phyloP scores from a whole-genome alignment of 53 echinoderm and acorn worm species.

The Holothuria leucospilota region DNA sequence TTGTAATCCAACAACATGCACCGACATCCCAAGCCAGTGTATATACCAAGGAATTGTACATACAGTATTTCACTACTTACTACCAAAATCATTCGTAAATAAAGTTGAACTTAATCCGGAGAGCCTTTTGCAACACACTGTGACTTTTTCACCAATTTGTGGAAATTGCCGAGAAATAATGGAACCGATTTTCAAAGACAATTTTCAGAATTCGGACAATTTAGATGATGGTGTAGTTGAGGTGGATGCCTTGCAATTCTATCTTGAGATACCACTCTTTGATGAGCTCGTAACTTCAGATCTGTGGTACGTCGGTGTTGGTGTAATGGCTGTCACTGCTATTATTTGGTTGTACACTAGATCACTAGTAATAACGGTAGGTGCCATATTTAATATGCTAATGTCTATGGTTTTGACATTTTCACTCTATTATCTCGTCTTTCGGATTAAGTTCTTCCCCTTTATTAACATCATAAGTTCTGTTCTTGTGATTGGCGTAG shows the following conservation, averaged over 20 bases:
- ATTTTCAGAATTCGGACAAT: constrained; percentile 49
- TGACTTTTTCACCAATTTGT: constrained; percentile 37
- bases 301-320: constrained; percentile 62
- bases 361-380: constrained; percentile 74
- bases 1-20: constrained; percentile 25
- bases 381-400: constrained; percentile 80
- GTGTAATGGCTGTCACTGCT: constrained; percentile 56
- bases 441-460: constrained; percentile 80
- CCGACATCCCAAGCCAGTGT: constrained; percentile 67
- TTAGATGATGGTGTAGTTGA: constrained; percentile 59
- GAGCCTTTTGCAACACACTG: constrained; percentile 37
- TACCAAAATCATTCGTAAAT: constrained; percentile 52
- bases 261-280: constrained; percentile 70
- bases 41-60: constrained; percentile 45
- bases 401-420: constrained; percentile 83
- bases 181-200: constrained; percentile 49
- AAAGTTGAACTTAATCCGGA: constrained; percentile 11
- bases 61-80: constrained; percentile 74
- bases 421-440: constrained; percentile 74
- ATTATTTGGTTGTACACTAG: constrained; percentile 84
- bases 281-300: constrained; percentile 62
- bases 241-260: constrained; percentile 70
- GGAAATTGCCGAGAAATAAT: neutral
- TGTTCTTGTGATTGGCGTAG: constrained; percentile 83
- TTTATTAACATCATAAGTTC: constrained; percentile 80